Evolutionary conservation across 2,113 vertebrate genomes (phyloP).

Genomic region (Anthoscopus minutus): DNA sequence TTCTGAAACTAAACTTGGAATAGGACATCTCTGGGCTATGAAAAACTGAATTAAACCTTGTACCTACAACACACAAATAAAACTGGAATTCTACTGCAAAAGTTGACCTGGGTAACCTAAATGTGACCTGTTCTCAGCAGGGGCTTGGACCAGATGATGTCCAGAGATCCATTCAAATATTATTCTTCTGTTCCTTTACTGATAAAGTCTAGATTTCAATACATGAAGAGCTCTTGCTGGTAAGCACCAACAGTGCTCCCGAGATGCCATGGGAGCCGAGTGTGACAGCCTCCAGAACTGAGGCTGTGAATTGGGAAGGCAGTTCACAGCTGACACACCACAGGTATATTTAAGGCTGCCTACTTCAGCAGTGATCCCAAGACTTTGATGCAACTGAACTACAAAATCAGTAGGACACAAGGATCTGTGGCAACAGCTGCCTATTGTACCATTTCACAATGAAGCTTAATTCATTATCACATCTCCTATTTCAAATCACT

Average conservation of each 20-base stretch:
- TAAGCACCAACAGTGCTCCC: accelerated
- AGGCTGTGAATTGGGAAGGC: not conserved
- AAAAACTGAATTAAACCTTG: not conserved
- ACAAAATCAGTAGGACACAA: not conserved
- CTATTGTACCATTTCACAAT: not conserved
- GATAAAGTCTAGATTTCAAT: not conserved
- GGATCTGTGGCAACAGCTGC: not conserved
- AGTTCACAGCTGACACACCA: not conserved
- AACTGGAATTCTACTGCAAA: not conserved
- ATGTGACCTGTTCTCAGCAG: not conserved
- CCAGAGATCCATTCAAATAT: not conserved
- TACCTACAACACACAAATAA: not conserved
- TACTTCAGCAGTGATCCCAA: not conserved
- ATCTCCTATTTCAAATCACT: not conserved
- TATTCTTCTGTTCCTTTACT: not conserved
- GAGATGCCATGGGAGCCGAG: accelerated
- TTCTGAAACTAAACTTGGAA: not conserved
- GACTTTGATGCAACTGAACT: not conserved
- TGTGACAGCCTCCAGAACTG: not conserved
- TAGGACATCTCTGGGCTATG: not conserved
- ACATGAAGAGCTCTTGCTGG: not conserved
- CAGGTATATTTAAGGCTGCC: not conserved
- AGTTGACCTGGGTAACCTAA: not conserved
- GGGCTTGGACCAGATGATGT: not conserved
- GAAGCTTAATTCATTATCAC: not conserved